These are phyloP conservation scores for Misgurnus anguillicaudatus DNA, from an alignment of 2,113 vertebrate genomes.

Conservation along the genomic window DNA sequence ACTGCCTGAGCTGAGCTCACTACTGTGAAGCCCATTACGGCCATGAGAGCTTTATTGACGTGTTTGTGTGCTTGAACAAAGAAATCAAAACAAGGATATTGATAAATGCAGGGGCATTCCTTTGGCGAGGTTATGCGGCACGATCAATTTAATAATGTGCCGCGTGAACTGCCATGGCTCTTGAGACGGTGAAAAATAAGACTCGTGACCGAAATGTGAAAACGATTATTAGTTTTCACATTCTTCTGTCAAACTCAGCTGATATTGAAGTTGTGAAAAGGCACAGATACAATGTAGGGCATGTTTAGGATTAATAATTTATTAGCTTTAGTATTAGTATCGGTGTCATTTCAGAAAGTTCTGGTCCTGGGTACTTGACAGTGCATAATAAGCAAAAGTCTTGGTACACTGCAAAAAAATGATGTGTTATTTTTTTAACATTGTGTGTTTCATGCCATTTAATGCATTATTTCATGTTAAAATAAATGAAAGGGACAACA, in stretches of 20 bases:
- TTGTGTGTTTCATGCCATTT: too few relatives aligned
- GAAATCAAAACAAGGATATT: constrained; percentile 1
- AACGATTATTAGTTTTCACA: neutral
- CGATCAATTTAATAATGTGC: constrained; percentile 11
- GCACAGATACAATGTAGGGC: neutral
- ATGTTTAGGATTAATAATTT: neutral
- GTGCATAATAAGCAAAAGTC: too few relatives aligned
- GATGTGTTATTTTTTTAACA: too few relatives aligned
- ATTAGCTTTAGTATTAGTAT: too few relatives aligned
- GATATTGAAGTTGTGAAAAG: neutral
- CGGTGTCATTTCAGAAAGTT: too few relatives aligned
- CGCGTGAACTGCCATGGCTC: neutral
- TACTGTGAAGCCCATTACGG: neutral
- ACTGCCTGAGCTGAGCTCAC: neutral
- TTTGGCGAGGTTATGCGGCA: neutral
- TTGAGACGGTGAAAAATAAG: neutral
- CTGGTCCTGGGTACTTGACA: too few relatives aligned
- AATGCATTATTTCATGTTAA: too few relatives aligned
- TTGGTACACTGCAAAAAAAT: too few relatives aligned
- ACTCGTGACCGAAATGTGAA: neutral
- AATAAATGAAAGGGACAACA: too few relatives aligned
- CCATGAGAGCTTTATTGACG: constrained; percentile 9
- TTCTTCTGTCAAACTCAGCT: neutral
- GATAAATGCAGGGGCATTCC: neutral
- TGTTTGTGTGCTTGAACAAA: constrained; percentile 13